These are phyloP conservation scores for Zele albiditarsus DNA, from an alignment of 2,888 invertebrate genomes.

Conservation along the genomic window DNA sequence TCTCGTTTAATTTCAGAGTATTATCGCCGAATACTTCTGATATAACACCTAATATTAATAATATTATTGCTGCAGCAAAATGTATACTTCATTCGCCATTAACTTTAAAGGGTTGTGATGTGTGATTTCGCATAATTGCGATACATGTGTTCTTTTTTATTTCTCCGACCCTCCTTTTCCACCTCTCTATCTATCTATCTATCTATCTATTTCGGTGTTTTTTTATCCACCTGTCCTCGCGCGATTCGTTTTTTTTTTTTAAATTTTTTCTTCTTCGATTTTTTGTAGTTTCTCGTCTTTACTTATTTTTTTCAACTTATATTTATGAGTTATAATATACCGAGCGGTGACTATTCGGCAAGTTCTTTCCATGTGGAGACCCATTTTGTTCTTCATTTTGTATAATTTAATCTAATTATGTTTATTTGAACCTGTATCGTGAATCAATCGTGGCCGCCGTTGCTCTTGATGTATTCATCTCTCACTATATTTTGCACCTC, in stretches of 20 bases:
- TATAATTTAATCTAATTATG: conserved; percentile 44
- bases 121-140: conserved; percentile 43
- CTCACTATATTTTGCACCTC: background rate
- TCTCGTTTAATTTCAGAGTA: conserved; percentile 36
- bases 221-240: conserved; percentile 2
- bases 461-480: background rate
- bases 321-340: conserved; percentile 30
- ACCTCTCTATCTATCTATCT: conserved; percentile 11
- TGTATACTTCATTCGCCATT: conserved; percentile 53
- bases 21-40: conserved; percentile 43
- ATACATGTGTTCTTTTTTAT: conserved; percentile 38
- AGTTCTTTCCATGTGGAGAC: background rate
- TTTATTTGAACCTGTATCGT: conserved; percentile 35
- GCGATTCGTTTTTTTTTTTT: background rate
- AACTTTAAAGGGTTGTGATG: conserved; percentile 40
- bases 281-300: conserved; percentile 14
- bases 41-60: conserved; percentile 65
- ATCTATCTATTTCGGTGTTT: conserved; percentile 4
- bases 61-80: conserved; percentile 76
- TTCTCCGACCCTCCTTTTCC: conserved; percentile 2
- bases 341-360: conserved; percentile 36
- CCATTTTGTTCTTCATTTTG: conserved; percentile 15
- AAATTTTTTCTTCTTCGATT: background rate
- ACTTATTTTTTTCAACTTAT: background rate
- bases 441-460: conserved; percentile 18